A percentile compares a stretch with the other conserved stretches of the same genome.
These are phyloP conservation scores for Takifugu flavidus DNA, from an alignment of 2,113 vertebrate genomes.

Conservation along the genomic window DNA sequence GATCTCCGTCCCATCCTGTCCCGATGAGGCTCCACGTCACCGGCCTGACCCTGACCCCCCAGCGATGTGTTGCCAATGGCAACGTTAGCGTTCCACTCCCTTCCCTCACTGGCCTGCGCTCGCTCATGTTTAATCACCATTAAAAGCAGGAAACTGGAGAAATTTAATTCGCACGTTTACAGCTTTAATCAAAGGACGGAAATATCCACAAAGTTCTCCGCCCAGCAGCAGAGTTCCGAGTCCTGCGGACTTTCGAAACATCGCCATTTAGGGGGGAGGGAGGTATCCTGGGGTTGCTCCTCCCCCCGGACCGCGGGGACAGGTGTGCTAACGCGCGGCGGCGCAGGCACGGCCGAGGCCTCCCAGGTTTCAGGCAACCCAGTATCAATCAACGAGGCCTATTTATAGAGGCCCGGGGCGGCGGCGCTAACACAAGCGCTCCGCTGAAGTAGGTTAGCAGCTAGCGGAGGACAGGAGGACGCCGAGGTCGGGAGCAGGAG, in stretches of 20 bases:
- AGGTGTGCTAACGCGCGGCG: conserved; percentile 53
- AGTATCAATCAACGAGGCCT: conserved; percentile 63
- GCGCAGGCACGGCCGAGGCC: not conserved
- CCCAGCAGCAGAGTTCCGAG: not conserved
- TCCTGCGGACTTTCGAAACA: not conserved
- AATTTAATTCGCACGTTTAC: not conserved
- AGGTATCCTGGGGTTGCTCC: not conserved
- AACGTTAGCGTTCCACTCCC: too few species aligned
- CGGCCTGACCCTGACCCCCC: too few species aligned
- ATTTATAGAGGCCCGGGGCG: conserved; percentile 67
- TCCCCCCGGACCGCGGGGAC: conserved; percentile 19
- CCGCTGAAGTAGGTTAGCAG: conserved; percentile 72
- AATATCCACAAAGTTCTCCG: not conserved
- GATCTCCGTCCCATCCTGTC: too few species aligned
- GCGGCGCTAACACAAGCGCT: too few species aligned
- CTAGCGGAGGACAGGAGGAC: conserved; percentile 19
- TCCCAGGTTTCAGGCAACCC: conserved; percentile 15
- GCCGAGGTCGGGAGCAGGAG: conserved; percentile 23
- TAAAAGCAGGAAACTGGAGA: not conserved
- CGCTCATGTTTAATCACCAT: too few species aligned
- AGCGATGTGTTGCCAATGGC: too few species aligned
- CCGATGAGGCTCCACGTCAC: too few species aligned
- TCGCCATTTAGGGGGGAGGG: not conserved
- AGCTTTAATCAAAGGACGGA: conserved; percentile 1
- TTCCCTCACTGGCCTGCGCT: too few species aligned